Percentiles rank a stretch among this genome's conserved stretches.
phyloP scores from a whole-genome alignment of 2,888 invertebrate genomes.

The Eristalinus aeneus region DNA sequence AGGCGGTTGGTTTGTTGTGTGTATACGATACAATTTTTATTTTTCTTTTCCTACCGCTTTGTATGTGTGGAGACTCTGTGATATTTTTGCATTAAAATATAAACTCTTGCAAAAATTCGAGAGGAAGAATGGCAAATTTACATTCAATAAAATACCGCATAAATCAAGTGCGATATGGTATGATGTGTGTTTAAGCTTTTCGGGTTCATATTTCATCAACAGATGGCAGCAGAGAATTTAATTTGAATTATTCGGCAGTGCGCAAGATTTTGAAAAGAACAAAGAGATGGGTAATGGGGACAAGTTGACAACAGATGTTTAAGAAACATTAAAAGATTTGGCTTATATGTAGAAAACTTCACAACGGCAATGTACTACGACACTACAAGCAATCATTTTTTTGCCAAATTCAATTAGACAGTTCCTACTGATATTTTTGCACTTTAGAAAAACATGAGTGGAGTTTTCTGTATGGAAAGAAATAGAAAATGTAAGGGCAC shows the following conservation, averaged over 20 bases:
- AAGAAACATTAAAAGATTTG: no score
- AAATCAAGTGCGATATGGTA: neutral
- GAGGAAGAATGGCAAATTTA: neutral
- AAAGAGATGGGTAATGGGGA: no score
- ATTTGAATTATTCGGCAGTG: neutral
- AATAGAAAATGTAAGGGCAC: no score
- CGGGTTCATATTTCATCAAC: neutral
- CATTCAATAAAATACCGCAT: neutral
- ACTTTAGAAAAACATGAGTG: no score
- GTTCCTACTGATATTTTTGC: no score
- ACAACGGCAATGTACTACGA: no score
- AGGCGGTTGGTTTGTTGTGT: neutral
- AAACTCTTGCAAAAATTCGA: neutral
- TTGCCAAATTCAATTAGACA: no score
- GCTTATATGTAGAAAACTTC: no score
- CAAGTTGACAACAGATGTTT: no score
- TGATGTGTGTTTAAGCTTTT: neutral
- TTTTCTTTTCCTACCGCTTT: neutral
- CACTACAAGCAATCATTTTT: no score
- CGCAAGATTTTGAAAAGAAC: neutral
- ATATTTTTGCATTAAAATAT: conserved; percentile 44
- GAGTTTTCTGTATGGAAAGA: no score
- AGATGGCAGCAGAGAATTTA: neutral
- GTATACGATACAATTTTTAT: conserved; percentile 6
- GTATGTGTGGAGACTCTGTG: neutral